Base-by-base conservation (phyloP, 2,113 vertebrate species). In the Agapornis roseicollis region DNA sequence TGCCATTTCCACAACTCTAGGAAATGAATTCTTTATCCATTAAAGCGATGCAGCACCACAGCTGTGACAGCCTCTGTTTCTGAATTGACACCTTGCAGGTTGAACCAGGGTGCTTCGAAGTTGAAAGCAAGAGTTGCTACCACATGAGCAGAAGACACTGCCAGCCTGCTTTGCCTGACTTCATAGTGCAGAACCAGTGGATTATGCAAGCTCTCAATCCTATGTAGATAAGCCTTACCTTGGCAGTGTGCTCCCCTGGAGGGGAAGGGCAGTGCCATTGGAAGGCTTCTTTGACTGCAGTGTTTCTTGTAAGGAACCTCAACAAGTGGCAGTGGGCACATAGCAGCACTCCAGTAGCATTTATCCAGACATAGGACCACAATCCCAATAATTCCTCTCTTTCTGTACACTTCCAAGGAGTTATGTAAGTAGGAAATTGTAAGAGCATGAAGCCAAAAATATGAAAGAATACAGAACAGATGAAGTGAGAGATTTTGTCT, bases 401-500 rank as follows among this genome's bases (percentile, higher is more conserved):
- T 74, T 94, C 80, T 41, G 17, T 76, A 44, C 4, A 1, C 29
- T 94, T 93, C 29, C 39, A 44, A 31, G 68, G 79, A 90, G 27
- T 95, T 97, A 90, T 11, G 7, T 83, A 95, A 94, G 64, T 79
- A 83, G 47, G 88, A 93, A 94, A 89, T 77, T 61, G 1, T 65
- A 89, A 85, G 70, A 22, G 29, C 50, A 25, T 19, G 70, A 80
- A 93, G 76, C 85, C 72, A 86, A 96, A 96, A 88, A 81, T 90
- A 76, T 65, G 72, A 86, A 88, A 92, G 80, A 96, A 92, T 86
- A 33, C 47, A 84, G 90, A 95, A 86, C 93, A 93, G 80, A 95
- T 83, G 85, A 95, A 93, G 88, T 78, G 94, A 94, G 93, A 96
- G 35, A 84, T 92, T 95, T 78, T 65, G 35, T 83, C 93, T 91